Evolutionary conservation across 2,888 invertebrate species (phyloP).

Genomic region (Caenorhabditis uteleia): DNA sequence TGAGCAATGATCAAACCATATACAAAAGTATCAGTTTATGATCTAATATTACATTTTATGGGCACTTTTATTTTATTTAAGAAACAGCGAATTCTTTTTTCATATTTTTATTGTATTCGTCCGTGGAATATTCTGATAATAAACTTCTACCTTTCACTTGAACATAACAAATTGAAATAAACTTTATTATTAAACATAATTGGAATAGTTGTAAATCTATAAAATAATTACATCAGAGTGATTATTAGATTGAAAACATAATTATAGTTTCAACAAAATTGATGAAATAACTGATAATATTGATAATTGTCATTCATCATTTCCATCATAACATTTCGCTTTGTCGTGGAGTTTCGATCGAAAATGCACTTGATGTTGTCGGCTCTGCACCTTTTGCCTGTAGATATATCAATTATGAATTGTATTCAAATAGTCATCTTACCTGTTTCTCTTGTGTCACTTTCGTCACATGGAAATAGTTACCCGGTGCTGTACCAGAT

Average conservation of each 20-base stretch:
- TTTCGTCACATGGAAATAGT: constrained; percentile 68
- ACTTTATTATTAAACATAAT: neutral
- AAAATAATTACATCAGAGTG: too few relatives aligned
- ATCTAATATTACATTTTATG: too few relatives aligned
- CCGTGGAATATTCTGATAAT: neutral
- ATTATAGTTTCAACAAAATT: constrained; percentile 1
- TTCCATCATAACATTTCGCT: constrained; percentile 45
- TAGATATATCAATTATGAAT: neutral
- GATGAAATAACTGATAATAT: neutral
- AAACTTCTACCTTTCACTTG: constrained; percentile 3
- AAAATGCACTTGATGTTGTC: constrained; percentile 42
- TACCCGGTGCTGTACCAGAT: constrained; percentile 60
- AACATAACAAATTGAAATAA: constrained; percentile 1
- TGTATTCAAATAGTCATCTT: neutral
- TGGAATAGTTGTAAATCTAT: neutral
- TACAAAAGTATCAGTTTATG: too few relatives aligned
- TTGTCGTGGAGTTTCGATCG: constrained; percentile 52
- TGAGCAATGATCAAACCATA: too few relatives aligned
- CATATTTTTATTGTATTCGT: too few relatives aligned
- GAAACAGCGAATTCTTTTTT: too few relatives aligned
- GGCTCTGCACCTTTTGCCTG: constrained; percentile 48
- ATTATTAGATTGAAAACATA: neutral
- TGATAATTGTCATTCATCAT: neutral
- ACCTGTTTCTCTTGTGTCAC: constrained; percentile 67
- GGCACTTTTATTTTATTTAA: too few relatives aligned